A percentile compares a stretch with the other conserved stretches of the same genome.
phyloP scores from a whole-genome alignment of 2,113 vertebrate species.

The Aegotheles bennettii region DNA sequence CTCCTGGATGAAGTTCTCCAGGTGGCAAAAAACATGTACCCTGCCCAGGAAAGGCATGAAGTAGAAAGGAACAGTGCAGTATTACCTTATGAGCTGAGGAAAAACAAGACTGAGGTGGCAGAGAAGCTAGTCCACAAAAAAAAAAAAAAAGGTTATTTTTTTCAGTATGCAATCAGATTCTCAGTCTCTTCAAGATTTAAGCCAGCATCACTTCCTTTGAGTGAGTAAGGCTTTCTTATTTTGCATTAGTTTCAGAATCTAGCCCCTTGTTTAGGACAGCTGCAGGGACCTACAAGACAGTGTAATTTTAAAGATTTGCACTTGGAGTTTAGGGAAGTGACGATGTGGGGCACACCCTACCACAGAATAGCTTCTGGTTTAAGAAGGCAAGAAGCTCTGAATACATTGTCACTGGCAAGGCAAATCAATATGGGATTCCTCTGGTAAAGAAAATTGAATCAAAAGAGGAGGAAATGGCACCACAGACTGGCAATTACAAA shows the following conservation, averaged over 20 bases:
- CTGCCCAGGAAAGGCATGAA: background rate
- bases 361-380: background rate
- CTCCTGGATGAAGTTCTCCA: background rate
- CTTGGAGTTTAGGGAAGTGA: background rate
- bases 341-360: background rate
- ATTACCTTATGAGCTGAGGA: background rate
- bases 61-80: background rate
- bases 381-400: background rate
- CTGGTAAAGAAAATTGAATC: background rate
- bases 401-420: background rate
- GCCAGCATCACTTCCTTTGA: background rate
- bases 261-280: background rate
- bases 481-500: background rate
- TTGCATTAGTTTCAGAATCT: background rate
- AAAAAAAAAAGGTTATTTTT: fast-evolving
- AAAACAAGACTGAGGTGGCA: background rate
- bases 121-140: background rate
- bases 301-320: background rate
- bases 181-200: background rate
- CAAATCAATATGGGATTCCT: background rate
- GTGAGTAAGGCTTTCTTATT: background rate
- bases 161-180: background rate
- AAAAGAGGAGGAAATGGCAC: background rate
- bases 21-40: background rate
- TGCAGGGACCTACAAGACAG: background rate